Evolutionary conservation across 2,888 invertebrate genomes (phyloP).

Genomic region (Exocentrus adspersus): DNA sequence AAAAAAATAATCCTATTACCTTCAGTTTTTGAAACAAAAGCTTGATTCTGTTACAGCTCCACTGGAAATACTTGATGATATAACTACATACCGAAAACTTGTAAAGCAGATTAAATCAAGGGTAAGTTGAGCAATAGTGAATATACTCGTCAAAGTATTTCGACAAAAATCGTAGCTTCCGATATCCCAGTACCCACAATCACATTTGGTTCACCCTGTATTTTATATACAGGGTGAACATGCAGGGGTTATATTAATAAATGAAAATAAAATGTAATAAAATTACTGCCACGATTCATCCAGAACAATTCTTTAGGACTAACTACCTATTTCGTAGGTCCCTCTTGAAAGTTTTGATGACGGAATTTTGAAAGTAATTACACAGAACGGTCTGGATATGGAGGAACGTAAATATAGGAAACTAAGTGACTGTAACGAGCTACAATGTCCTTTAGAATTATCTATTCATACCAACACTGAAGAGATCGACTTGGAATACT

Average conservation of each 20-base stretch:
- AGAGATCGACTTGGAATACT: slow-evolving; percentile 64
- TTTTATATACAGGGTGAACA: too few relatives aligned
- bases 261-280: too few relatives aligned
- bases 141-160: too few relatives aligned
- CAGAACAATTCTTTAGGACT: not conserved
- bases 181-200: too few relatives aligned
- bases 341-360: slow-evolving; percentile 26
- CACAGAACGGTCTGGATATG: slow-evolving; percentile 34
- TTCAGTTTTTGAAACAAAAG: not conserved
- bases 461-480: slow-evolving; percentile 57
- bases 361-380: slow-evolving; percentile 36
- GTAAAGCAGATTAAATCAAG: slow-evolving; percentile 24
- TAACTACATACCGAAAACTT: slow-evolving; percentile 22
- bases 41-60: not conserved
- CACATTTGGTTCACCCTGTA: too few relatives aligned
- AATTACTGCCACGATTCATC: not conserved
- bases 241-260: too few relatives aligned
- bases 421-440: slow-evolving; percentile 18
- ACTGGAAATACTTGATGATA: not conserved
- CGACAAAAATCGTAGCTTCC: too few relatives aligned
- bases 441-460: slow-evolving; percentile 45
- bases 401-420: slow-evolving; percentile 37
- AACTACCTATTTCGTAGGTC: slow-evolving; percentile 22
- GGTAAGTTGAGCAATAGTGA: too few relatives aligned
- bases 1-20: too few relatives aligned